Evolutionary conservation across 2,113 vertebrate genomes (phyloP).

Genomic region (Neoarius graeffei): DNA sequence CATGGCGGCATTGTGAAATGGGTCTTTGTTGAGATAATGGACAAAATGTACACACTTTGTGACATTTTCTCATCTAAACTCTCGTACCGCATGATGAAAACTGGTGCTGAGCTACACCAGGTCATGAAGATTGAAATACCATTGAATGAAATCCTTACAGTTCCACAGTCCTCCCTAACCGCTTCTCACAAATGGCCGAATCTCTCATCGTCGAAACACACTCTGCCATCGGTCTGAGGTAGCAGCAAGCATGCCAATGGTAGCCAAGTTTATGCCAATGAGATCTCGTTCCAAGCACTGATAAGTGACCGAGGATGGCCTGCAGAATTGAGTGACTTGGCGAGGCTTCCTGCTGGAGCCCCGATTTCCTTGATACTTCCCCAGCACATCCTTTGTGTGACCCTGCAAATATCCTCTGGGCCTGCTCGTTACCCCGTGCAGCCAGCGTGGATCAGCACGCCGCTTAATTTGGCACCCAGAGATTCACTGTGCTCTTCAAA

Average conservation of each 20-base stretch:
- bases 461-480: slow-evolving; percentile 72
- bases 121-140: slow-evolving; percentile 56
- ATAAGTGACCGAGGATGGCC: slow-evolving; percentile 64
- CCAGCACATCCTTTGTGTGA: slow-evolving; percentile 72
- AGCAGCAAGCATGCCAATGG: slow-evolving; percentile 4
- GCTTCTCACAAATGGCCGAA: slow-evolving; percentile 28
- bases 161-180: slow-evolving; percentile 50
- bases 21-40: slow-evolving; percentile 54
- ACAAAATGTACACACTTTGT: slow-evolving; percentile 62
- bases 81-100: slow-evolving; percentile 66
- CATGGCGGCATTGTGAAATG: slow-evolving; percentile 63
- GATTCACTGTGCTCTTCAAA: slow-evolving; percentile 55
- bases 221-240: slow-evolving; percentile 21
- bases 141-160: slow-evolving; percentile 51
- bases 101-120: slow-evolving; percentile 68
- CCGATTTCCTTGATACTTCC: slow-evolving; percentile 69
- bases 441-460: slow-evolving; percentile 68
- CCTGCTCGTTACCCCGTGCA: slow-evolving; percentile 73
- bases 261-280: background rate
- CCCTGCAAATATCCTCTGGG: slow-evolving; percentile 79
- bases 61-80: slow-evolving; percentile 67
- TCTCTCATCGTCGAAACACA: slow-evolving; percentile 6
- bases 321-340: slow-evolving; percentile 65
- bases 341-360: slow-evolving; percentile 69
- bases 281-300: slow-evolving; percentile 56